Conservation (phyloP, 2,888 invertebrate genomes). For the Metallyticus violacea region DNA sequence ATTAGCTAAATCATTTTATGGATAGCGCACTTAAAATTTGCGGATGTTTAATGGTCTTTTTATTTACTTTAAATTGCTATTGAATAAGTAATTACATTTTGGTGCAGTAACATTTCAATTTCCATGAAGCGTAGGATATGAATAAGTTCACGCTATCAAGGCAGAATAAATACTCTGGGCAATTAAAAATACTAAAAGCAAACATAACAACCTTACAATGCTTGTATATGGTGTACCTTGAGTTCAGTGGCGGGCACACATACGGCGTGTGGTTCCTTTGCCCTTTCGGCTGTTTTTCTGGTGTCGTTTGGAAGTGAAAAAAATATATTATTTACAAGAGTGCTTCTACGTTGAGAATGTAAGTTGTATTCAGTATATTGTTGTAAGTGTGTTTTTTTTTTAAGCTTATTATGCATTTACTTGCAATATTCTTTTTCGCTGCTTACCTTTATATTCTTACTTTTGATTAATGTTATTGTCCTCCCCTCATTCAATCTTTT, state of each 20-base stretch:
- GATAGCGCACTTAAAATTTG: background rate
- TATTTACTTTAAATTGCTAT: background rate
- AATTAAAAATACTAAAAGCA: background rate
- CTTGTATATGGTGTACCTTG: no score
- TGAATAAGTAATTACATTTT: background rate
- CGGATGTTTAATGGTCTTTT: background rate
- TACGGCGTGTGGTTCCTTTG: background rate
- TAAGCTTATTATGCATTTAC: no score
- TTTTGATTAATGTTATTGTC: no score
- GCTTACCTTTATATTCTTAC: no score
- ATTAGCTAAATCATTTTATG: no score
- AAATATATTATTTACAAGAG: no score
- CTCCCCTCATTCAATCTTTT: no score
- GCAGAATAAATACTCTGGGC: background rate
- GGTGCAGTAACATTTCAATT: background rate
- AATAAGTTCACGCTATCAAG: background rate
- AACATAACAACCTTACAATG: background rate
- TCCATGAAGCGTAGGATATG: background rate
- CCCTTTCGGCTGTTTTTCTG: background rate
- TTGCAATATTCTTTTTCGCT: no score
- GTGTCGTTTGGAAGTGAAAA: no score
- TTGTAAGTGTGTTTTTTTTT: no score
- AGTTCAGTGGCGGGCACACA: background rate
- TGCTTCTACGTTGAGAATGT: no score
- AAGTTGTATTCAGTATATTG: no score